Base-by-base conservation (phyloP, 2,888 invertebrate species). In the Phragmatobia fuliginosa region DNA sequence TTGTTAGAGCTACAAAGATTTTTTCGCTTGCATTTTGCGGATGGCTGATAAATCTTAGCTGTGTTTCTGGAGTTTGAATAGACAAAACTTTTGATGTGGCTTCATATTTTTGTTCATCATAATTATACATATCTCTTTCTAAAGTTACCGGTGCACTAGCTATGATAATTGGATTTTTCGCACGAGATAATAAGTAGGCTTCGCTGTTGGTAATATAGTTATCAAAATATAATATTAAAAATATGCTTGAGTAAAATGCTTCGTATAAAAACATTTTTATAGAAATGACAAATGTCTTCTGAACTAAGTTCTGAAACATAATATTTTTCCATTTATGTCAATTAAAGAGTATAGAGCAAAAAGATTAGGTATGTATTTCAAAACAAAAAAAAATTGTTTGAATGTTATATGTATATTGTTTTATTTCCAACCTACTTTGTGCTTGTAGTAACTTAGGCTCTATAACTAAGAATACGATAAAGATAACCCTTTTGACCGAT, bases 101-200 rank as follows among this genome's bases (percentile, higher is more conserved):
- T 6, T 32, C 1, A 21, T 45, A 32, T 49, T 63, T 31, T 14
- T 49, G 32, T 45, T 32, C 4, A 0, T 38, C n/a, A 8, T 63
- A 56, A n/a, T 52, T 16, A 64, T 64, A 64, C 52, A 33, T 18
- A 16, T 56, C 52, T n/a, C 18, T 64, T 16, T 32, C 25, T n/a
- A 52, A 52, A 4, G 36, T 52, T 18, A 25, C 32, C 1, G 52
- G 32, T 36, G 28, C 52, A 52, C n/a, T 28, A 65, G 25, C 21
- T 32, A 56, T 56, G 18, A 56, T 25, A 45, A 77, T 71, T 5
- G 81, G 80, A 64, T 83, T 87, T 77, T 85, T 86, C 10, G 74
- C 32, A n/a, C 87, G 81, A 3, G 88, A 87, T n/a, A 87, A 63
- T 62, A 79, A 71, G n/a, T 73, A 74, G n/a, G 75, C 72, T 18